These are phyloP conservation scores for Atopsyche davidsoni DNA, from an alignment of 1,140 invertebrate genomes.

Conservation along the genomic window DNA sequence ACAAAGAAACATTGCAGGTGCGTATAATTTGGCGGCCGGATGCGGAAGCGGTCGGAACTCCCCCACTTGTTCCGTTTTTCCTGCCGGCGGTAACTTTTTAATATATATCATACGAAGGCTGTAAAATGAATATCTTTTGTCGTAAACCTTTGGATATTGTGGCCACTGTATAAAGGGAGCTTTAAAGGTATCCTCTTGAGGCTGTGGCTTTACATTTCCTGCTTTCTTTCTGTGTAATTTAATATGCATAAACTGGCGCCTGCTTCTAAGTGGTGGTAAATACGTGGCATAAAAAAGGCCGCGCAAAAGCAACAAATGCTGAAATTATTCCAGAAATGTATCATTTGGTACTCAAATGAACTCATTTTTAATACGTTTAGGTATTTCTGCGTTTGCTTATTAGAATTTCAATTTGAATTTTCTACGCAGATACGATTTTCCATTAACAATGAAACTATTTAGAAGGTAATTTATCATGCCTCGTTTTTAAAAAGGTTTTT, in stretches of 20 bases:
- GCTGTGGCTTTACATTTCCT: constrained; percentile 5
- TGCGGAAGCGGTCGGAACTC: constrained; percentile 9
- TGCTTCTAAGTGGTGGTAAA: constrained; percentile 1
- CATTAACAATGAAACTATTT: too few relatives aligned
- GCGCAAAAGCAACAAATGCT: too few relatives aligned
- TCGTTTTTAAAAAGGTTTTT: too few relatives aligned
- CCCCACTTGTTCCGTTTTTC: constrained; percentile 15
- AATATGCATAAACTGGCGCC: constrained; percentile 10
- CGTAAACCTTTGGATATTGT: constrained; percentile 17
- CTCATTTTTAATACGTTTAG: too few relatives aligned
- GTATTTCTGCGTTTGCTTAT: too few relatives aligned
- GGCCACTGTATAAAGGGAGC: neutral
- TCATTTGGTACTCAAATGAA: too few relatives aligned
- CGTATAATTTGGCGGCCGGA: constrained; percentile 7
- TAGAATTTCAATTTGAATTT: too few relatives aligned
- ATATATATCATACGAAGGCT: constrained; percentile 17
- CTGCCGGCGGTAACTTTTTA: constrained; percentile 10
- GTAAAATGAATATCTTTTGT: constrained; percentile 18
- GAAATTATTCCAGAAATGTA: too few relatives aligned
- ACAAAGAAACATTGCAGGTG: too few relatives aligned
- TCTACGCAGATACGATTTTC: too few relatives aligned
- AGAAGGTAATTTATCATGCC: too few relatives aligned
- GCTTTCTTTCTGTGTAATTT: constrained; percentile 6
- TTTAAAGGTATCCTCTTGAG: constrained; percentile 11
- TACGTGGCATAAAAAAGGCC: neutral